A percentile compares a stretch with the other conserved stretches of the same genome.
These are phyloP conservation scores for Elysia chlorotica DNA, from an alignment of 1,140 invertebrate genomes.

Conservation along the genomic window DNA sequence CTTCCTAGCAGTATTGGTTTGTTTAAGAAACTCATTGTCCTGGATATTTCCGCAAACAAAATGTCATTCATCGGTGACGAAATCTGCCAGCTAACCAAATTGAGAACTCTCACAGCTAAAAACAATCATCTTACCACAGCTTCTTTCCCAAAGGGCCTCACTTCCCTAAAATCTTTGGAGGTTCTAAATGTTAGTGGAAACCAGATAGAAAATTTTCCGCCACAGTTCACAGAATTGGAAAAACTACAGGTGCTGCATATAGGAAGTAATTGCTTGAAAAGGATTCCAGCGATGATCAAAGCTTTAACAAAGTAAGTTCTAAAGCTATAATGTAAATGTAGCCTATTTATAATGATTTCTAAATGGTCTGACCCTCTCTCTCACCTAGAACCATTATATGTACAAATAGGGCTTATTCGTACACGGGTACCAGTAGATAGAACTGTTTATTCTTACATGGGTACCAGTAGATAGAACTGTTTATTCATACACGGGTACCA, in stretches of 20 bases:
- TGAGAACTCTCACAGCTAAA: constrained; percentile 81
- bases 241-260: constrained; percentile 84
- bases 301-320: constrained; percentile 68
- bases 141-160: constrained; percentile 84
- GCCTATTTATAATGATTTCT: too few species aligned
- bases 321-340: too few species aligned
- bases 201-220: constrained; percentile 79
- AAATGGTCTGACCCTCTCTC: too few species aligned
- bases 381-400: too few species aligned
- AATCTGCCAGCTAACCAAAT: constrained; percentile 71
- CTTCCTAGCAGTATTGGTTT: constrained; percentile 56
- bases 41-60: constrained; percentile 90
- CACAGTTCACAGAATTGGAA: constrained; percentile 80
- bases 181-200: constrained; percentile 94
- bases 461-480: too few species aligned
- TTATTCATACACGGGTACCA: too few species aligned
- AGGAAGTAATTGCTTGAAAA: constrained; percentile 83
- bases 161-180: constrained; percentile 67
- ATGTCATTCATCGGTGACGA: constrained; percentile 76
- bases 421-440: too few species aligned
- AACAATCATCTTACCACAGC: constrained; percentile 84
- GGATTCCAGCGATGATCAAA: constrained; percentile 81
- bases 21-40: constrained; percentile 65
- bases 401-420: too few species aligned
- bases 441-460: too few species aligned